These are phyloP conservation scores for Ochotona princeps DNA, from an alignment of 2,113 vertebrate species.

Conservation along the genomic window DNA sequence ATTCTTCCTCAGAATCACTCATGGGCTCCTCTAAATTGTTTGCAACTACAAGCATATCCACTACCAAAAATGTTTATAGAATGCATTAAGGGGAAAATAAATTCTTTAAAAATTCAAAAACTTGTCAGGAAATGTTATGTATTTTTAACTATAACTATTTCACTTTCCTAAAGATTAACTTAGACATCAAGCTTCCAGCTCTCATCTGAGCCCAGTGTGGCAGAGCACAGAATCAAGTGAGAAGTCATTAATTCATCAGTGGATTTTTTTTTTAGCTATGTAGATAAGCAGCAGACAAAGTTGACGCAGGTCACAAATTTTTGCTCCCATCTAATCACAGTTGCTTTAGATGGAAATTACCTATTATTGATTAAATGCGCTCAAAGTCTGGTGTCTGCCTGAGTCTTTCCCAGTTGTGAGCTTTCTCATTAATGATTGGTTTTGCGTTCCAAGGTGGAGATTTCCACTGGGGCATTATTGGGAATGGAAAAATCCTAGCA, in stretches of 20 bases:
- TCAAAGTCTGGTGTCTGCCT: constrained; percentile 20
- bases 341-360: constrained; percentile 51
- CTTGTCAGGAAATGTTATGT: constrained; percentile 20
- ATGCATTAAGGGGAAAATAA: not conserved
- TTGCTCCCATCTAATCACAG: not conserved
- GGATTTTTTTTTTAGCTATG: not conserved
- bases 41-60: constrained; percentile 1
- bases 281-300: not conserved
- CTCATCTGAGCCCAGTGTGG: not conserved
- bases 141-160: not conserved
- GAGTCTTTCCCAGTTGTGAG: not conserved
- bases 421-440: not conserved
- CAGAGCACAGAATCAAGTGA: not conserved
- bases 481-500: not conserved
- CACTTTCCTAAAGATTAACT: constrained; percentile 28
- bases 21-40: not conserved
- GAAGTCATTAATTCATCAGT: not conserved
- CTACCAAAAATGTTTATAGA: not conserved
- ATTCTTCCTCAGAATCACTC: constrained; percentile 38
- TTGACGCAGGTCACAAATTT: not conserved
- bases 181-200: not conserved
- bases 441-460: not conserved
- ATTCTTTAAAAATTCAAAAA: not conserved
- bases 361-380: not conserved
- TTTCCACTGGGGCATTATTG: not conserved